phyloP scores from a whole-genome alignment of 2,797 vertebrate genomes.

The Phoebastria nigripes region DNA sequence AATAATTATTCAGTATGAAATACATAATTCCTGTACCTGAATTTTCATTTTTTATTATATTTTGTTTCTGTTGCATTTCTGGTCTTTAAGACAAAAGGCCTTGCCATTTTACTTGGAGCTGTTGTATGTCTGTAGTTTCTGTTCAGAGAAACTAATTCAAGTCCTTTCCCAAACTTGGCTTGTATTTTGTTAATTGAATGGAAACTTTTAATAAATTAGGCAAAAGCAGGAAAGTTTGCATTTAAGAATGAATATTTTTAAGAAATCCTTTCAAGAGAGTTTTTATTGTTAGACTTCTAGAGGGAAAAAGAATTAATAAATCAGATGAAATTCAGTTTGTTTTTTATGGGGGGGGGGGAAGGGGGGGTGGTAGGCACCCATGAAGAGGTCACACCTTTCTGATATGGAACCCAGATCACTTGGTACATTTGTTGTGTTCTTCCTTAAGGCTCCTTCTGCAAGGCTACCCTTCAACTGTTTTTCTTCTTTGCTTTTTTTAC shows the following conservation, averaged over 20 bases:
- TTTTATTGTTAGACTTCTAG: background rate
- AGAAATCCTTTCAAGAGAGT: no score
- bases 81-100: slow-evolving; percentile 76
- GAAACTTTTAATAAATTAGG: slow-evolving; percentile 7
- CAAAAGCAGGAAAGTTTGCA: background rate
- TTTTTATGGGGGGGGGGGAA: background rate
- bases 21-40: slow-evolving; percentile 88
- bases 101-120: slow-evolving; percentile 48
- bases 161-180: slow-evolving; percentile 17
- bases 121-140: slow-evolving; percentile 27
- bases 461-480: background rate
- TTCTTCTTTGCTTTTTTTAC: background rate
- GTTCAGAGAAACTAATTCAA: slow-evolving; percentile 31
- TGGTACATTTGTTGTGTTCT: background rate
- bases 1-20: slow-evolving; percentile 98
- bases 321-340: background rate
- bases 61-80: slow-evolving; percentile 79
- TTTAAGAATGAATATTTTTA: background rate
- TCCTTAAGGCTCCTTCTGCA: background rate
- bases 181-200: slow-evolving; percentile 38
- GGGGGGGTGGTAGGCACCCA: background rate
- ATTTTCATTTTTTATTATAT: slow-evolving; percentile 89
- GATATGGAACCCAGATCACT: background rate
- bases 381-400: background rate
- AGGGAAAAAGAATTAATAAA: background rate